Percentiles rank a stretch among this genome's conserved stretches.
phyloP scores from a whole-genome alignment of 2,888 invertebrate species.

The Volucella inflata region DNA sequence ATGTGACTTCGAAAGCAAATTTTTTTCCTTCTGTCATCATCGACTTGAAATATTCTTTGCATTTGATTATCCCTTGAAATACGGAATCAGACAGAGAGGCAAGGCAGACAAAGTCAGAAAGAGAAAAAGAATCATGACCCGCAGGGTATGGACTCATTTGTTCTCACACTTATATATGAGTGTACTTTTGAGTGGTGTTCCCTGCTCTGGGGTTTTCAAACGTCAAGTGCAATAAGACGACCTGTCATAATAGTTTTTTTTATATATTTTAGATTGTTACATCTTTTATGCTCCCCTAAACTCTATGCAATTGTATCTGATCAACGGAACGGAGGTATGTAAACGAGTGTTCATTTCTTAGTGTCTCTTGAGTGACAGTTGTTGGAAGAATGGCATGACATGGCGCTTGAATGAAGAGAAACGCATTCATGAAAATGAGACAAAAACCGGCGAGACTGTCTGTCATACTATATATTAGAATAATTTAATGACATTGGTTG shows the following conservation, averaged over 20 bases:
- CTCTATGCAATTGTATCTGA: slow-evolving; percentile 30
- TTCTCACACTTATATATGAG: neutral
- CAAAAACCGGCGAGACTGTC: slow-evolving; percentile 40
- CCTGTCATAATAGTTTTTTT: slow-evolving; percentile 64
- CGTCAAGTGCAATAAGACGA: slow-evolving; percentile 66
- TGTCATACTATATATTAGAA: slow-evolving; percentile 28
- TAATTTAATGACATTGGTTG: slow-evolving; percentile 5
- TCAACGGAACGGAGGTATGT: slow-evolving; percentile 34
- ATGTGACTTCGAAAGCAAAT: neutral
- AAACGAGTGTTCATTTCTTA: slow-evolving; percentile 55
- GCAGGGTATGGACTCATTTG: neutral
- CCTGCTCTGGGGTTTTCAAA: slow-evolving; percentile 55
- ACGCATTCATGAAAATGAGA: slow-evolving; percentile 58
- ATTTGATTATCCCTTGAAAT: slow-evolving; percentile 27
- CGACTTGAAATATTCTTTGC: slow-evolving; percentile 18
- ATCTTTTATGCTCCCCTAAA: slow-evolving; percentile 11
- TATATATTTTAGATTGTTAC: slow-evolving; percentile 21
- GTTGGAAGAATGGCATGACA: slow-evolving; percentile 8
- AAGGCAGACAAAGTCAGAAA: no score
- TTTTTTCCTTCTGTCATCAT: neutral
- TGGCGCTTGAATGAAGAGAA: slow-evolving; percentile 47
- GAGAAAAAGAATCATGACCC: no score
- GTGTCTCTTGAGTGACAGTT: slow-evolving; percentile 61
- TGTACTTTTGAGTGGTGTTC: slow-evolving; percentile 2
- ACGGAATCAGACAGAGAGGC: neutral